Percentiles rank a stretch among this genome's conserved stretches.
phyloP scores from a whole-genome alignment of 2,888 invertebrate species.

The Eulithis testata region DNA sequence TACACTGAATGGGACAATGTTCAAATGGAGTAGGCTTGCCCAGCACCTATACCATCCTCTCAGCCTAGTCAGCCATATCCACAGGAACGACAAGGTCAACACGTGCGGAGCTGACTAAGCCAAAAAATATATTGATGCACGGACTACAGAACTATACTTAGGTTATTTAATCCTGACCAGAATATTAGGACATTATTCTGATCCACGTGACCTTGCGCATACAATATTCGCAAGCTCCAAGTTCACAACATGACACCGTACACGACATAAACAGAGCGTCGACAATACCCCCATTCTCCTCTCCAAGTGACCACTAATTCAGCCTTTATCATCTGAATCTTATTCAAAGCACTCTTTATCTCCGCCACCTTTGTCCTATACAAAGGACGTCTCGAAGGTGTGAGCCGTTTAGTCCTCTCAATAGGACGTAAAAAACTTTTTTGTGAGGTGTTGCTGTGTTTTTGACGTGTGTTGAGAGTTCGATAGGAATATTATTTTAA shows the following conservation, averaged over 20 bases:
- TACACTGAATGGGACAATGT: too few species aligned
- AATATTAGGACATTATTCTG: too few species aligned
- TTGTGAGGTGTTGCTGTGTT: slow-evolving; percentile 50
- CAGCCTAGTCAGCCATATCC: too few species aligned
- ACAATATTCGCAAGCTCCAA: slow-evolving; percentile 11
- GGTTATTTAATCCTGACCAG: too few species aligned
- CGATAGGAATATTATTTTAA: slow-evolving; percentile 40
- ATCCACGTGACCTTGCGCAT: slow-evolving; percentile 13
- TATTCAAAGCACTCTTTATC: slow-evolving; percentile 51
- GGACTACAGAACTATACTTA: too few species aligned
- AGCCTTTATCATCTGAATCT: slow-evolving; percentile 46
- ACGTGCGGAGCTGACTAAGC: too few species aligned
- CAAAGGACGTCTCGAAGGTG: slow-evolving; percentile 61
- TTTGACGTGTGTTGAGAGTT: slow-evolving; percentile 44
- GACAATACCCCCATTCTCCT: slow-evolving; percentile 26
- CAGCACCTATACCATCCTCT: too few species aligned
- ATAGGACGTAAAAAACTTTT: slow-evolving; percentile 38
- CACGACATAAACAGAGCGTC: slow-evolving; percentile 27
- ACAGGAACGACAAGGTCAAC: too few species aligned
- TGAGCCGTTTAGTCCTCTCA: slow-evolving; percentile 48
- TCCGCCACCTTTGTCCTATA: slow-evolving; percentile 50
- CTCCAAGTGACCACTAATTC: slow-evolving; percentile 40
- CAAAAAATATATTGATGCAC: too few species aligned
- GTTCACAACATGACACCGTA: slow-evolving; percentile 21
- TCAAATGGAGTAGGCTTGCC: too few species aligned